Conservation (phyloP, 2,888 invertebrate species). For the Cantharis lateralis region DNA sequence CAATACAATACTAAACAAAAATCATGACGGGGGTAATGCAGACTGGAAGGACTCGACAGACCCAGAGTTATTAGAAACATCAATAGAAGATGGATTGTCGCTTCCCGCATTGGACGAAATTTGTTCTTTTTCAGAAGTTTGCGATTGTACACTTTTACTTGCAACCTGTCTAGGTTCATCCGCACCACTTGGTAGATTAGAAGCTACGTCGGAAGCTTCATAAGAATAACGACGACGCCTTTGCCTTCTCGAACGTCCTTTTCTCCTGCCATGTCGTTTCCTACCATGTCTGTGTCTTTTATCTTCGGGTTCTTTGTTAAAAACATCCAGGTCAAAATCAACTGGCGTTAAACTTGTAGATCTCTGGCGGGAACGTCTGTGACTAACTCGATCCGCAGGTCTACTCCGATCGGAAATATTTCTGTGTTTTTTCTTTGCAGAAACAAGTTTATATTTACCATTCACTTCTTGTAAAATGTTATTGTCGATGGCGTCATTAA, state of each 20-base stretch:
- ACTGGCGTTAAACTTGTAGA: neutral
- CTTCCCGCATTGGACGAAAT: neutral
- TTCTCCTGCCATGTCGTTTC: neutral
- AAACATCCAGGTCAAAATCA: neutral
- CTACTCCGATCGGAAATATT: neutral
- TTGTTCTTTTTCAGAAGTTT: neutral
- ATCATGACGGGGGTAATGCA: neutral
- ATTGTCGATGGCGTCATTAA: neutral
- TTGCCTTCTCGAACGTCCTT: neutral
- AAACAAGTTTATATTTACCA: neutral
- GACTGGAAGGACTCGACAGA: neutral
- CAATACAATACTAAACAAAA: neutral
- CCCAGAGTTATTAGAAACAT: neutral
- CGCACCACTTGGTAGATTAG: too few relatives aligned
- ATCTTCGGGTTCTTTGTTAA: neutral
- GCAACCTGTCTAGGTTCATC: too few relatives aligned
- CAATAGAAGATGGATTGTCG: neutral
- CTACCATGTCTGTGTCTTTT: neutral
- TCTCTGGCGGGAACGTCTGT: neutral
- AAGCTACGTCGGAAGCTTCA: too few relatives aligned
- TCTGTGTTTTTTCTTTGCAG: neutral
- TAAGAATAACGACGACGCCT: neutral
- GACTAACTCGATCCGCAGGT: neutral
- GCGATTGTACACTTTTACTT: too few relatives aligned
- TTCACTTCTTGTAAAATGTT: neutral